phyloP scores from a whole-genome alignment of 1,140 invertebrate species.

The Marisa cornuarietis region DNA sequence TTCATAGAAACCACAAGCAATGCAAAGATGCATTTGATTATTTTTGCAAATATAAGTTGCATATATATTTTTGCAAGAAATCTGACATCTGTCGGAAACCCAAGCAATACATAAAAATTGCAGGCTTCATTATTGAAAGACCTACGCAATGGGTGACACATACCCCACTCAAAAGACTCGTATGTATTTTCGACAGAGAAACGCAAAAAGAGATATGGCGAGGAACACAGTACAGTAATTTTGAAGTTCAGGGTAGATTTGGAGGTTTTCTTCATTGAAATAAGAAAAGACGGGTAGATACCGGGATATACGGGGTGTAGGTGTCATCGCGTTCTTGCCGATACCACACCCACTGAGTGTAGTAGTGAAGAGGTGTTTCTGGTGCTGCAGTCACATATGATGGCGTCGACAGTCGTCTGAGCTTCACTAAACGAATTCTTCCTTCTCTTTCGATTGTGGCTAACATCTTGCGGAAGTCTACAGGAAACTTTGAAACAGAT shows the following conservation, averaged over 20 bases:
- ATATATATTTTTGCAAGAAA: no score
- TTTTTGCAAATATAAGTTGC: no score
- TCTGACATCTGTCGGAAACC: no score
- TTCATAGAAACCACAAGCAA: no score
- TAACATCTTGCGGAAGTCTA: background rate
- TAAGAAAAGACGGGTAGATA: background rate
- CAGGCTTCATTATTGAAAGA: no score
- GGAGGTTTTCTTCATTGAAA: no score
- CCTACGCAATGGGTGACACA: no score
- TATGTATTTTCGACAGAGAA: no score
- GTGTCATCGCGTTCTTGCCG: background rate
- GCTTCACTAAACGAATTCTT: background rate
- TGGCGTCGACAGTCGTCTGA: background rate
- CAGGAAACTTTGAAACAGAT: background rate
- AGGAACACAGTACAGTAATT: background rate
- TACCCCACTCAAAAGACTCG: no score
- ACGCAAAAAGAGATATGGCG: no score
- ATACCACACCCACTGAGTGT: conserved; percentile 18
- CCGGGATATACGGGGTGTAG: background rate
- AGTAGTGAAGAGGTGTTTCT: background rate
- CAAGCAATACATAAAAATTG: no score
- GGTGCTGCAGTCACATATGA: background rate
- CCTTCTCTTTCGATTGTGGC: background rate
- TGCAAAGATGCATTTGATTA: no score
- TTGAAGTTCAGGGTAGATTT: background rate